These are phyloP conservation scores for Magallana ariakensis DNA, from an alignment of 1,140 invertebrate species.

Conservation along the genomic window DNA sequence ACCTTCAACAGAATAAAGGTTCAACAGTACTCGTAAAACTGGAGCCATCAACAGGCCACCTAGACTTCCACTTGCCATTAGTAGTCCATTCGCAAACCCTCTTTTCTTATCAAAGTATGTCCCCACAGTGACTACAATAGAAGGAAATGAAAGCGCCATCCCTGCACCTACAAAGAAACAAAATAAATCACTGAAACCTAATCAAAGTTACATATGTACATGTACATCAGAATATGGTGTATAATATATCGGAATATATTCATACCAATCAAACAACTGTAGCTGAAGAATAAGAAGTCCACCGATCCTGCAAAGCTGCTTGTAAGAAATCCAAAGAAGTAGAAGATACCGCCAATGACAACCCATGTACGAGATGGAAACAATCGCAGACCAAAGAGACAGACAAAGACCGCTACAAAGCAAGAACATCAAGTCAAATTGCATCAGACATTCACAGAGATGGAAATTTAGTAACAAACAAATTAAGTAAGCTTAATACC, in stretches of 20 bases:
- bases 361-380: neutral
- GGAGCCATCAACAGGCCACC: slow-evolving; percentile 35
- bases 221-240: neutral
- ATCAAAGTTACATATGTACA: neutral
- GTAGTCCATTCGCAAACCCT: slow-evolving; percentile 43
- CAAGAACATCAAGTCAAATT: neutral
- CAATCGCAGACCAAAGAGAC: neutral
- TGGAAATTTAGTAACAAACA: too few relatives aligned
- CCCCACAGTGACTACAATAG: slow-evolving; percentile 19
- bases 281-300: slow-evolving; percentile 4
- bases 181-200: neutral
- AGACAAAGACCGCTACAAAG: neutral
- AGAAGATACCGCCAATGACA: neutral
- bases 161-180: neutral
- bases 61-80: slow-evolving; percentile 41
- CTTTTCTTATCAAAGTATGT: slow-evolving; percentile 37
- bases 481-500: too few relatives aligned
- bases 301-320: slow-evolving; percentile 23
- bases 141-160: slow-evolving; percentile 40
- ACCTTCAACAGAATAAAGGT: slow-evolving; percentile 30
- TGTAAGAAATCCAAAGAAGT: neutral
- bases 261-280: neutral
- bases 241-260: too few relatives aligned
- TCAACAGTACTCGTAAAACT: slow-evolving; percentile 12
- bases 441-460: too few relatives aligned